Conservation (phyloP, 2,888 invertebrate genomes). For the Eumerus sabulonum region DNA sequence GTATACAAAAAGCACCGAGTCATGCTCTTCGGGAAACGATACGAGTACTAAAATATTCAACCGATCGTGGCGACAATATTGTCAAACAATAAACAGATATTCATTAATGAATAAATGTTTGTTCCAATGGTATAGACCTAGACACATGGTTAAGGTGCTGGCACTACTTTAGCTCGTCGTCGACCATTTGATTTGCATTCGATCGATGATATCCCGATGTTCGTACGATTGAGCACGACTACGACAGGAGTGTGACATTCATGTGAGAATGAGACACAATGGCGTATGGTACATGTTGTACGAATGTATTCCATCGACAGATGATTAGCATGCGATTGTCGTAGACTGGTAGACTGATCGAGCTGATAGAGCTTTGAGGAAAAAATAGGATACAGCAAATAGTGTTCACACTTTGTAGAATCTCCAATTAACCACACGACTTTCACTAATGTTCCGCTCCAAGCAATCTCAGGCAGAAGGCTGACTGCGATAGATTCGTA, state of each 20-base stretch:
- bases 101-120: constrained; percentile 53
- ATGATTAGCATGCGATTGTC: constrained; percentile 49
- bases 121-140: constrained; percentile 2
- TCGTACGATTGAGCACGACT: constrained; percentile 33
- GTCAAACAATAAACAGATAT: constrained; percentile 37
- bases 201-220: constrained; percentile 39
- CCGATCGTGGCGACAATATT: constrained; percentile 9
- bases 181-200: constrained; percentile 59
- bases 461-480: background rate
- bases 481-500: constrained; percentile 21
- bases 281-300: constrained; percentile 17
- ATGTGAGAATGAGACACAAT: constrained; percentile 20
- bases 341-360: constrained; percentile 27
- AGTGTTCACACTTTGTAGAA: constrained; percentile 34
- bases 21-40: constrained; percentile 41
- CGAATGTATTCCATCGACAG: background rate
- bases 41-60: constrained; percentile 26
- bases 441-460: background rate
- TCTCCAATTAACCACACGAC: background rate
- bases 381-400: constrained; percentile 35
- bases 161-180: background rate
- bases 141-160: too few species aligned
- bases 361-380: background rate
- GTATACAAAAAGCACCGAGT: constrained; percentile 23
- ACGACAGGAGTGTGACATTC: constrained; percentile 31